Evolutionary conservation across 2,888 invertebrate genomes (phyloP).

Genomic region (Pharmacophagus antenor): DNA sequence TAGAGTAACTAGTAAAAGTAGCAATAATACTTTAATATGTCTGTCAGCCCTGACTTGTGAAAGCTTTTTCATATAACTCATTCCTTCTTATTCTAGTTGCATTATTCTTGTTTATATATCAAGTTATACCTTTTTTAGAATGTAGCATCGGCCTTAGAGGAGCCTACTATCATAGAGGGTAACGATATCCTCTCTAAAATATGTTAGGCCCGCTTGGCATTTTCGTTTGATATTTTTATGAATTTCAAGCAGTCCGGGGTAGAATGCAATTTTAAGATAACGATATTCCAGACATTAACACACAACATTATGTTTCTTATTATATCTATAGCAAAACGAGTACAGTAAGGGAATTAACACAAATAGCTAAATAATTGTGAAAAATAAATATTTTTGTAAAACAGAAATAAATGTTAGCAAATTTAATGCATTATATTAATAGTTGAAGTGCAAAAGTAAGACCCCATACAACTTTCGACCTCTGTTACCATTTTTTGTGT

Average conservation of each 20-base stretch:
- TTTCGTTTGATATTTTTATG: constrained; percentile 46
- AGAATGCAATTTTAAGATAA: background rate
- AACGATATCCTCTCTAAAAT: constrained; percentile 43
- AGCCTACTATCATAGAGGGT: constrained; percentile 40
- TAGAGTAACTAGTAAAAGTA: background rate
- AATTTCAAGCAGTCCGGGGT: constrained; percentile 39
- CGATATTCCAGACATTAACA: no score
- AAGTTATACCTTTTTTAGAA: constrained; percentile 48
- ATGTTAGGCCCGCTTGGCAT: constrained; percentile 43
- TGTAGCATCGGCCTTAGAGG: constrained; percentile 50
- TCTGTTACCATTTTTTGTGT: no score
- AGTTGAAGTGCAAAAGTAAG: no score
- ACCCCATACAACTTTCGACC: no score
- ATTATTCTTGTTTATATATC: constrained; percentile 40
- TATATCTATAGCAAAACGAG: no score
- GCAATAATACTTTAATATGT: background rate
- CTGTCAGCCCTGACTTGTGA: background rate
- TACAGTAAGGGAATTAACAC: no score
- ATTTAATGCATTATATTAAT: no score
- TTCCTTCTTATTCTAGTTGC: constrained; percentile 55
- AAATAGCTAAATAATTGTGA: no score
- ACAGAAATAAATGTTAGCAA: no score
- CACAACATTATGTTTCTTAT: no score
- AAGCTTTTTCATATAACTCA: constrained; percentile 35
- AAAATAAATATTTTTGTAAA: no score